phyloP scores from a whole-genome alignment of 23 tunicate species.

The Trididemnum nubilum region DNA sequence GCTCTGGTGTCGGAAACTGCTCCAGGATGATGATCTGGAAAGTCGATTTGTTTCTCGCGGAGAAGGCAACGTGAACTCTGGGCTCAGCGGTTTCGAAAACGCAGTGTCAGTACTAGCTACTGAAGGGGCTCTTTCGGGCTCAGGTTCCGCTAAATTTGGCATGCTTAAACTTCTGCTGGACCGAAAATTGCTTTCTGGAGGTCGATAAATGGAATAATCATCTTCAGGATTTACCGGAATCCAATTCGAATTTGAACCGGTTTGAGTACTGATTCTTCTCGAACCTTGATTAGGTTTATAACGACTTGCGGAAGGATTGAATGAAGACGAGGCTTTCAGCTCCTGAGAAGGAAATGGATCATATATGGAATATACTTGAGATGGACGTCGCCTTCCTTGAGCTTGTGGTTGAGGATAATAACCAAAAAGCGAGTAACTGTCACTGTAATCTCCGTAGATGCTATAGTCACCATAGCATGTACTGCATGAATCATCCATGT shows the following conservation, averaged over 20 bases:
- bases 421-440: conserved; percentile 21
- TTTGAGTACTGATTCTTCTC: conserved; percentile 11
- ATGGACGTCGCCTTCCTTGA: not conserved
- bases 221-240: conserved; percentile 33
- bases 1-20: not conserved
- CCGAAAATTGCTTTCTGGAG: conserved; percentile 8
- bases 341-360: not conserved
- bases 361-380: not conserved
- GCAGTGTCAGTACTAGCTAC: not conserved
- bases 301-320: conserved; percentile 16
- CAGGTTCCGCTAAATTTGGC: conserved; percentile 42
- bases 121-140: not conserved
- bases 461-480: conserved; percentile 53
- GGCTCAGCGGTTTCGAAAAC: conserved; percentile 26
- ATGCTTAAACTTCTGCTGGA: conserved; percentile 38
- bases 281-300: not conserved
- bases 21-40: conserved; percentile 50
- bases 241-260: conserved; percentile 41
- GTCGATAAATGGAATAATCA: conserved; percentile 33
- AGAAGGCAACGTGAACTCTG: conserved; percentile 51
- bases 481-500: conserved; percentile 40
- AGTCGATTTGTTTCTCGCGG: conserved; percentile 43
- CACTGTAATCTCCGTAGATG: conserved; percentile 51
- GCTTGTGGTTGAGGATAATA: conserved; percentile 7
- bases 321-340: not conserved